These are phyloP conservation scores for Mus caroli DNA, from an alignment of 2,797 vertebrate genomes.

Conservation along the genomic window DNA sequence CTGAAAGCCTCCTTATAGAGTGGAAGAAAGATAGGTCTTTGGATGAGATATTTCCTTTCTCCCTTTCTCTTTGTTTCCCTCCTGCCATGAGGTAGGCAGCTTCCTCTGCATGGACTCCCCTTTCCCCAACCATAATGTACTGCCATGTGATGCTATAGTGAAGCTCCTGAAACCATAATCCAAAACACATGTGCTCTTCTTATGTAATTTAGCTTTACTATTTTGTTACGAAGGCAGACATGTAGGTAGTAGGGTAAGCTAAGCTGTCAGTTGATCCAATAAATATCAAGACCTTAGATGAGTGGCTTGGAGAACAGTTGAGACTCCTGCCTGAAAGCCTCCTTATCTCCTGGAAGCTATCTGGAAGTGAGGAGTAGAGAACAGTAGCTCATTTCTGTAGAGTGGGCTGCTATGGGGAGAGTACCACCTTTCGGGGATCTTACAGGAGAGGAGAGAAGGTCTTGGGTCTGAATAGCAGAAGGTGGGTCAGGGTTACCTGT, in stretches of 20 bases:
- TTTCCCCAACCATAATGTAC: no score
- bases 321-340: neutral
- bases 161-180: neutral
- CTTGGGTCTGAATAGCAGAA: neutral
- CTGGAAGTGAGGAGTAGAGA: neutral
- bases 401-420: neutral
- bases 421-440: neutral
- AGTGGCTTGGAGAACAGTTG: neutral
- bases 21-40: neutral
- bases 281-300: neutral
- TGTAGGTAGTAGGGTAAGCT: neutral
- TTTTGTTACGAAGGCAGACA: neutral
- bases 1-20: neutral
- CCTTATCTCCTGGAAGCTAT: neutral
- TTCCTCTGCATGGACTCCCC: neutral
- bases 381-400: neutral
- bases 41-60: neutral
- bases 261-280: neutral
- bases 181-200: no score
- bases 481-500: neutral
- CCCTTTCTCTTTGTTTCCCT: neutral
- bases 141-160: neutral
- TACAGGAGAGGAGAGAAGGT: neutral
- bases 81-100: no score
- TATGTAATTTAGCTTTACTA: no score